These are phyloP conservation scores for Rapana venosa DNA, from an alignment of 2,888 invertebrate species.

Conservation along the genomic window DNA sequence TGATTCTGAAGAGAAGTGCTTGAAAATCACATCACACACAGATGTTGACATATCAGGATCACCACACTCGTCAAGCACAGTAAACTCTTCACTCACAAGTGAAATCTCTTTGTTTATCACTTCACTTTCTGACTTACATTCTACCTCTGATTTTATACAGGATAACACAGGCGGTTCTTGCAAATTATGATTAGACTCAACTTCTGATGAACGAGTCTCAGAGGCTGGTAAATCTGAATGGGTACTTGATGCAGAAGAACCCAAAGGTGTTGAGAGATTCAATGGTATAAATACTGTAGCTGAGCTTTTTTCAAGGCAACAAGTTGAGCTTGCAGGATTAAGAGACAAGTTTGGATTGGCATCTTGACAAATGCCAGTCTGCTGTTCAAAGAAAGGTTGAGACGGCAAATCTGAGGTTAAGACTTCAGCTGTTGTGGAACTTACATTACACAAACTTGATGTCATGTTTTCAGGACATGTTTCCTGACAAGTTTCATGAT, in stretches of 20 bases:
- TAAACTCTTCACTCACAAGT: not conserved
- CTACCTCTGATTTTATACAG: not conserved
- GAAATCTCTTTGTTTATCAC: not conserved
- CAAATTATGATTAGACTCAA: not conserved
- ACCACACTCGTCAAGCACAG: constrained; percentile 24
- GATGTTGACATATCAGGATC: not conserved
- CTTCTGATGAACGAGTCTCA: not conserved
- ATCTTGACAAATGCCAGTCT: not conserved
- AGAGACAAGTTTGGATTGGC: not conserved
- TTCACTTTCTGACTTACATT: not conserved
- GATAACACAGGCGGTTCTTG: not conserved
- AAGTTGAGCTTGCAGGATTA: not conserved
- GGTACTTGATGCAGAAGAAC: not conserved
- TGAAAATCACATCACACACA: not conserved
- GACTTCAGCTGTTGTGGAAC: not conserved
- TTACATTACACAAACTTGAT: not conserved
- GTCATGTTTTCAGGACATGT: not conserved
- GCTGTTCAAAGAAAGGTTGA: not conserved
- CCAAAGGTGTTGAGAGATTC: not conserved
- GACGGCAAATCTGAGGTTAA: not conserved
- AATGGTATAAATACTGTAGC: not conserved
- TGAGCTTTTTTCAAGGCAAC: not conserved
- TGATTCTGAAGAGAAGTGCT: not conserved
- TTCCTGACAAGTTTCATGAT: not conserved
- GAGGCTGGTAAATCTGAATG: not conserved